Conservation (phyloP, 35 echinoderm and acorn worm genomes). For the Lytechinus pictus region DNA sequence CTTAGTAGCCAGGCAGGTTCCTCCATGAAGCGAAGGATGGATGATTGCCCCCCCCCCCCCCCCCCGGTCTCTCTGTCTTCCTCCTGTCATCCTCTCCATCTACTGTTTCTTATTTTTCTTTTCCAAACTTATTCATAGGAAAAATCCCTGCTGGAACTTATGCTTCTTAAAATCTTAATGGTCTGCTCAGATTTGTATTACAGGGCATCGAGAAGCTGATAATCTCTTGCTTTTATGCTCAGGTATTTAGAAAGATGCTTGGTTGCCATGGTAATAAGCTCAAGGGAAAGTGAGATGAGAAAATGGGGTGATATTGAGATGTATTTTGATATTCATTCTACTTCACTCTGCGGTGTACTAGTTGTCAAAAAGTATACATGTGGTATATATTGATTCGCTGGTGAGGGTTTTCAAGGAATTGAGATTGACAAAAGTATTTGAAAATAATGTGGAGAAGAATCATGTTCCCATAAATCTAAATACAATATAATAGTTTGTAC, state of each 20-base stretch:
- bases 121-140: too few species aligned
- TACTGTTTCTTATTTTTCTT: too few species aligned
- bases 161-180: neutral
- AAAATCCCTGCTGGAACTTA: too few species aligned
- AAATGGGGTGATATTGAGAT: neutral
- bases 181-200: neutral
- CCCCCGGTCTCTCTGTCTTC: too few species aligned
- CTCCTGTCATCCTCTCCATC: too few species aligned
- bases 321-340: neutral
- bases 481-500: too few species aligned
- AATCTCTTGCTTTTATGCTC: neutral
- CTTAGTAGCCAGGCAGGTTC: neutral
- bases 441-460: neutral
- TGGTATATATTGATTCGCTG: neutral
- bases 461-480: neutral
- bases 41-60: neutral
- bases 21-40: neutral
- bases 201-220: neutral
- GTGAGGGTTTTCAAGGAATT: neutral
- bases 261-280: neutral
- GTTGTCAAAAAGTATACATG: neutral
- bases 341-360: neutral
- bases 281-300: neutral
- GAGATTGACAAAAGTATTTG: neutral
- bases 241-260: neutral